Evolutionary conservation across 1,140 invertebrate species (phyloP), one percentile per base, ranked within the genome.

Genomic region (Calliphora vicina): DNA sequence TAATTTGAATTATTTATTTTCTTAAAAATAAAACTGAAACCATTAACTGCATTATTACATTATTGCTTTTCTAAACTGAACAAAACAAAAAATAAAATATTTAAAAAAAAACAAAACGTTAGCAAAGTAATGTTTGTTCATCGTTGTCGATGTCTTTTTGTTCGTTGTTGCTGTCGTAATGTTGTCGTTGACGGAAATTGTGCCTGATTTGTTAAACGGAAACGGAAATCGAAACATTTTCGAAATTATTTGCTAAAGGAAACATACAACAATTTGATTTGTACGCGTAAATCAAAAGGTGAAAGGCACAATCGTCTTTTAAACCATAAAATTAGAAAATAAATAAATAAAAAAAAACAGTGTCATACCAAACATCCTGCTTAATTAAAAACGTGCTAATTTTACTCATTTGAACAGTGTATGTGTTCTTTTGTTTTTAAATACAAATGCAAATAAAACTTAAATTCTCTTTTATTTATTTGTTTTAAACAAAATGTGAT

Each of bases 211-310:
- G 74, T 78, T 78, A 45, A 78, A 45, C 74, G 74, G 74, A 78
- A 78, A 78, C 74, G 74, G 74, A 78, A 78, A 78, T 78, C 74
- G 74, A 78, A 78, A 78, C 74, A 78, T 78, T 78, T 67, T 78
- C 42, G 35, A 43, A 43, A 43, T 78, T 78, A 43, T 78, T 78
- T 43, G 20, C 20, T 29, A 78, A 42, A 43, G 74, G 74, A 78
- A 78, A 78, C 74, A 43, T 20, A 23, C 17, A 23, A 20, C n/a
- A 78, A 78, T 78, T 78, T 43, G 23, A 45, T 78, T 78, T 78
- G 17, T 23, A 67, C 61, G n/a, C n/a, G 10, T 67, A 67, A 23
- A 23, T 67, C 20, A 67, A 67, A 67, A 23, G 61, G 61, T 67
- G 61, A 57, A 15, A n/a, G 15, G 23, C 23, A 67, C n/a, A 10